Evolutionary conservation across 1,140 invertebrate species (phyloP).

Genomic region (Ceratitis capitata): DNA sequence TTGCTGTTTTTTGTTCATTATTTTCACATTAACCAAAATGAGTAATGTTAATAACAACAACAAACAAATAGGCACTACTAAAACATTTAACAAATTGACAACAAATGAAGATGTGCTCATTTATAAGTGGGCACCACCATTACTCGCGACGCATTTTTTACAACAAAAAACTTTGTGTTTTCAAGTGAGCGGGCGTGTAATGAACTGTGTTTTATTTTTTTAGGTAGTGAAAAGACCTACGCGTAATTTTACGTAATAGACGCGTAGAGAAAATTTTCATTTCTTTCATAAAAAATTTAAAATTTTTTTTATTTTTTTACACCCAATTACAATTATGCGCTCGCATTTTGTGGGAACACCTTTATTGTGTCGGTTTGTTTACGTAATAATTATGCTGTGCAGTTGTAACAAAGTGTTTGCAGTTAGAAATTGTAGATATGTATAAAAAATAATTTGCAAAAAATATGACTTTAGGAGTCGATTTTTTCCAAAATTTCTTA

Average conservation of each 20-base stretch:
- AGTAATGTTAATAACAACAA: too few species aligned
- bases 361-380: not conserved
- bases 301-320: too few species aligned
- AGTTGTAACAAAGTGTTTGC: not conserved
- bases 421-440: too few species aligned
- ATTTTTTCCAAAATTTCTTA: too few species aligned
- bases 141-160: too few species aligned
- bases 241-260: not conserved
- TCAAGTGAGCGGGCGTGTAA: not conserved
- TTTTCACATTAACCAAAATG: not conserved
- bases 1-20: not conserved
- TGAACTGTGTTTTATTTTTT: not conserved
- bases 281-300: constrained; percentile 11
- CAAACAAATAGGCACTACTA: too few species aligned
- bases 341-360: not conserved
- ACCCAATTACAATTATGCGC: not conserved
- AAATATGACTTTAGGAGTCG: too few species aligned
- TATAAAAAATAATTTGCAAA: not conserved
- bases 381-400: not conserved
- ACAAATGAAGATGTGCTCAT: not conserved
- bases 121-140: not conserved
- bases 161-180: too few species aligned
- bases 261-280: not conserved
- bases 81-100: not conserved
- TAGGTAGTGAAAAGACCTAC: not conserved